Percentiles rank a stretch among this genome's conserved stretches.
Conservation (phyloP, 2,888 invertebrate species). For the Chrysolina oricalcia region DNA sequence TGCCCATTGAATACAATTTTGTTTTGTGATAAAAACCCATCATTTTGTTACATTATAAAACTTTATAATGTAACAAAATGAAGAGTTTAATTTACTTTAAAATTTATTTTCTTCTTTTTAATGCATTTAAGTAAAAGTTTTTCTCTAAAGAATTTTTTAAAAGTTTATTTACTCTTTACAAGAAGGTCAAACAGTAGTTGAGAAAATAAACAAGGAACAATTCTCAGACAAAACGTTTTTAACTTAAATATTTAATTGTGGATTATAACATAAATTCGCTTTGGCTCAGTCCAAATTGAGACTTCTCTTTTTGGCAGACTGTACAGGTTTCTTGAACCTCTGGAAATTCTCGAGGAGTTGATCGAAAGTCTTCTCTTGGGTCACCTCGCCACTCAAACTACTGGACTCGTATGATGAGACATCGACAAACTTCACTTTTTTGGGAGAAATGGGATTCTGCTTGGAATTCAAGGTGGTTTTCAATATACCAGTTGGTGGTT, state of each 20-base stretch:
- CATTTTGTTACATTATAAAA: too few species aligned
- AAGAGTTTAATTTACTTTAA: too few species aligned
- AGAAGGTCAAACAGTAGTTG: too few species aligned
- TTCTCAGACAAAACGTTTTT: neutral
- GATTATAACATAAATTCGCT: neutral
- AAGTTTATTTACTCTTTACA: too few species aligned
- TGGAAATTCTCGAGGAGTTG: slow-evolving; percentile 21
- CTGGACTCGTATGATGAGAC: slow-evolving; percentile 64
- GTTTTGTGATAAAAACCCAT: too few species aligned
- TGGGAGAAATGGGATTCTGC: slow-evolving; percentile 11
- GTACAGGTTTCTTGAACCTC: slow-evolving; percentile 3
- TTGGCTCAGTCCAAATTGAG: slow-evolving; percentile 16
- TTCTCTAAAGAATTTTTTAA: too few species aligned
- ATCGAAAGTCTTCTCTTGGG: slow-evolving; percentile 6
- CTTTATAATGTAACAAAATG: too few species aligned
- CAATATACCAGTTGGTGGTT: slow-evolving; percentile 16
- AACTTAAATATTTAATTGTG: neutral
- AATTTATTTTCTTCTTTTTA: too few species aligned
- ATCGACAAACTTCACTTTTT: slow-evolving; percentile 68
- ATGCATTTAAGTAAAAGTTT: too few species aligned
- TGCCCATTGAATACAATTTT: too few species aligned
- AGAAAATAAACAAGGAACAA: neutral
- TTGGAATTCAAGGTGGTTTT: slow-evolving; percentile 11
- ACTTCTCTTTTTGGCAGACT: slow-evolving; percentile 11
- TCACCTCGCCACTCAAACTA: slow-evolving; percentile 22